Evolutionary conservation across 2,888 invertebrate genomes (phyloP), one percentile per base, ranked within the genome.

Genomic region (Drepanosiphum platanoidis): DNA sequence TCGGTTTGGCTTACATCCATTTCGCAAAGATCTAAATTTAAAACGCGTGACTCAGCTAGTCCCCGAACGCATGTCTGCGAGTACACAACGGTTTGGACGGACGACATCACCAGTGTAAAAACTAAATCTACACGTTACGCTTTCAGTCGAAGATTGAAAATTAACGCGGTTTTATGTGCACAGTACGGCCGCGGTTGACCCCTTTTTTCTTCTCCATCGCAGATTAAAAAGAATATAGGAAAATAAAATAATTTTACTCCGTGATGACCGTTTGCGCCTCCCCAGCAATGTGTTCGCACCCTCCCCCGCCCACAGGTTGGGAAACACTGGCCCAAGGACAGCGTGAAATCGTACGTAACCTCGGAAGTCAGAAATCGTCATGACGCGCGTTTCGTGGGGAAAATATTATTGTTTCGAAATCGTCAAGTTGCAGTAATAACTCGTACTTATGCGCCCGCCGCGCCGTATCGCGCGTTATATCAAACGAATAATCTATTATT

Each of bases 11-110:
- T 30, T 22, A 36, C 32, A 46, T 84, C 83, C 83, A 84, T 77
- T 84, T 52, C 36, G 83, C 75, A 66, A 58, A 66, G 36, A 52
- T 84, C 75, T 75, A 84, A 68, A 66, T 84, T 84, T 75, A 84
- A 66, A 66, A 84, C 66, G n/a, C n/a, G 52, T 84, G 83, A 84
- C 75, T 84, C 75, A 84, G 36, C 46, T 27, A 27, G 18, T 74
- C 13, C 42, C 1, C 15, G 58, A 36, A 58, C 18, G 8, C 18
- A 79, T n/a, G 34, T 80, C 52, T 36, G 36, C 8, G 27, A 70
- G 34, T 39, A 27, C 30, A 36, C 30, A 36, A 70, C 52, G 22
- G 22, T 8, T 58, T 34, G 22, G 46, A 36, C n/a, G n/a, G n/a
- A n/a, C n/a, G n/a, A n/a, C n/a, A n/a, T n/a, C 36, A 9, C 36